A percentile compares a stretch with the other conserved stretches of the same genome.
Conservation (phyloP, 2,113 vertebrate species). For the zebrafish (Danio rerio) region GRCz12tu NC_133176.1:25444001-25444500, state of each 20-base stretch:
- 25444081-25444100: too few relatives aligned
- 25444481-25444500: not conserved
- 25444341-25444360: conserved; percentile 77
- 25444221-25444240: conserved; percentile 99
- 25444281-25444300: conserved; percentile 98
- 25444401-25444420: not conserved
- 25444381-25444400: not conserved
- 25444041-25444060: too few relatives aligned
- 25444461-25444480: not conserved
- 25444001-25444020: too few relatives aligned
- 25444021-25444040: too few relatives aligned
- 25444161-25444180: conserved; percentile 78
- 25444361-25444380: not conserved
- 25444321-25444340: conserved; percentile 99
- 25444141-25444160: conserved; percentile 40
- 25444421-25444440: not conserved
- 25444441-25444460: not conserved
- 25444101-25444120: too few relatives aligned
- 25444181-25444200: conserved; percentile 98
- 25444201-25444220: conserved; percentile 99
- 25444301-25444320: conserved; percentile 99
- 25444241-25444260: conserved; percentile 98
- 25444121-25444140: too few relatives aligned
- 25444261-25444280: conserved; percentile 96
- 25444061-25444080: too few relatives aligned